Evolutionary conservation across 2,797 vertebrate species (phyloP), one percentile per base, ranked within the genome.

Genomic region (Ispidina lecontei): DNA sequence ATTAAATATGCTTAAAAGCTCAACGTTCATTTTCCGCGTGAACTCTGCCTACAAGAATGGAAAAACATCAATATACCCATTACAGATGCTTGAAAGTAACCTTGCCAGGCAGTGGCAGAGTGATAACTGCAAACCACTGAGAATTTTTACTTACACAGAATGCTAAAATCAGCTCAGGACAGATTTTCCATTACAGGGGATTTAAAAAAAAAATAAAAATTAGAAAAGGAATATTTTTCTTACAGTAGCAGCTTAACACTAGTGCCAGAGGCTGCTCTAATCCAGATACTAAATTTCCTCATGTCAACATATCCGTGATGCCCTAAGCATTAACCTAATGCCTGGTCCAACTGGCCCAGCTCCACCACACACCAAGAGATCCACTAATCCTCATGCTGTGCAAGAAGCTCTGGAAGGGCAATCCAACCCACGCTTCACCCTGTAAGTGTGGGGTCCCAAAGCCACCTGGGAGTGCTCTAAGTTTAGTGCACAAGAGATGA

Each of bases 51-150:
- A 90, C 51, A 77, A 62, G 44, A 93, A 74, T 0, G 7, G 62
- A 81, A 86, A 91, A 87, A 74, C 72, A 87, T 95, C 90, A 93
- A 93, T 95, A 95, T 59, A 44, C 49, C 60, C 41, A 80, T 62
- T 94, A 82, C 29, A 82, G 65, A 90, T 55, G 76, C 71, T 84
- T 58, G 71, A 84, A 91, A 91, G 86, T 54, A 90, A 64, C 49
- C 46, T 86, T 73, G 60, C 49, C 75, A 67, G 31, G 68, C 41
- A 70, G 56, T n/a, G 28, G 39, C 56, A 67, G 1, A 78, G 49
- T 3, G 51, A 70, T 81, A 89, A 75, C 64, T 63, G 67, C 49
- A 73, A 92, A 60, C 31, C 2, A 5, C 78, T 84, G 51, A 4
- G 21, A 76, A 64, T 92, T 83, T 84, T 74, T 73, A 90, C 91